Percentiles rank a stretch among this genome's conserved stretches.
These are phyloP conservation scores for Promerops cafer DNA, from an alignment of 2,113 vertebrate genomes.

Conservation along the genomic window DNA sequence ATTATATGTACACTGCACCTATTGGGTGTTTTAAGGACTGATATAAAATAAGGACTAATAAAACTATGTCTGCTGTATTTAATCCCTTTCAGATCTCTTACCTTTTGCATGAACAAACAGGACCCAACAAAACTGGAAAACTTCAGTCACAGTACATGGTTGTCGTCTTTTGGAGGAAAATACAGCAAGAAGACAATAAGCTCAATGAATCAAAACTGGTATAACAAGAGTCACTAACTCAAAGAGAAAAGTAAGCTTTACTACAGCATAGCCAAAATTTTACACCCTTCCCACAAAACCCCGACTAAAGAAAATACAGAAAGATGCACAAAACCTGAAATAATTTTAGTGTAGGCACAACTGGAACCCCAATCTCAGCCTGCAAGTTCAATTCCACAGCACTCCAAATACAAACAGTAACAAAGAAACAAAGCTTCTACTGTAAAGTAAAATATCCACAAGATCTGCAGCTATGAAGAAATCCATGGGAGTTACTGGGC, in stretches of 20 bases:
- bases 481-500: neutral
- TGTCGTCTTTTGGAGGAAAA: conserved; percentile 77
- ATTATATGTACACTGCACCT: neutral
- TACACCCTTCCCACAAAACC: neutral
- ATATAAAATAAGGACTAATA: neutral
- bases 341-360: neutral
- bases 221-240: neutral
- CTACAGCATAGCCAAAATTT: neutral
- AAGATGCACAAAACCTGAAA: neutral
- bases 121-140: conserved; percentile 96
- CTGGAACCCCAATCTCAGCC: neutral
- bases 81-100: conserved; percentile 51
- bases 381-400: neutral
- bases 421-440: neutral
- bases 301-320: neutral
- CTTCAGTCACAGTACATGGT: conserved; percentile 86
- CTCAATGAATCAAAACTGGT: neutral
- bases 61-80: neutral
- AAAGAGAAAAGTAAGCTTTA: neutral
- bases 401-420: neutral
- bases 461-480: neutral
- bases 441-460: neutral
- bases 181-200: neutral
- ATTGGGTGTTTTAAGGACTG: neutral
- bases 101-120: conserved; percentile 95